phyloP scores from a whole-genome alignment of 2,888 invertebrate species.

The Euphydryas editha region DNA sequence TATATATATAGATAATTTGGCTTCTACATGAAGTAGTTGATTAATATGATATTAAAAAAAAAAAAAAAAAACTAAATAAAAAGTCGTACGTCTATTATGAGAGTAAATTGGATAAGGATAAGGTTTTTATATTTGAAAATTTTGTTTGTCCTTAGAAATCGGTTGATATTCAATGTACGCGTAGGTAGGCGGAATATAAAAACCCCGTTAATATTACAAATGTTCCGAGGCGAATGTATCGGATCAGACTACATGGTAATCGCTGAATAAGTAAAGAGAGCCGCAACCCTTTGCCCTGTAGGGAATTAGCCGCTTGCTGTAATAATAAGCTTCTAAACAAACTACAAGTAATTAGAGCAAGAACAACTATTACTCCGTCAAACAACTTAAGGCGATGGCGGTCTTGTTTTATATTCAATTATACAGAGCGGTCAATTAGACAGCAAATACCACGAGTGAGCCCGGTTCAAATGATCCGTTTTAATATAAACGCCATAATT shows the following conservation, averaged over 20 bases:
- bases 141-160: no score
- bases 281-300: slow-evolving; percentile 63
- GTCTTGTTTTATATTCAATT: slow-evolving; percentile 64
- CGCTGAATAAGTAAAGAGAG: slow-evolving; percentile 72
- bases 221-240: slow-evolving; percentile 59
- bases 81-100: no score
- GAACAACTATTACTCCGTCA: slow-evolving; percentile 73
- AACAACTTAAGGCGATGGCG: slow-evolving; percentile 67
- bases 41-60: no score
- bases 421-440: slow-evolving; percentile 58
- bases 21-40: no score
- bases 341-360: slow-evolving; percentile 78
- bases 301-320: slow-evolving; percentile 67
- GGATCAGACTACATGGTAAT: slow-evolving; percentile 54
- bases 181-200: background rate
- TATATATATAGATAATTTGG: no score
- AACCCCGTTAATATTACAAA: slow-evolving; percentile 42
- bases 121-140: no score
- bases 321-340: slow-evolving; percentile 77
- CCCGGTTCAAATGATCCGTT: slow-evolving; percentile 38
- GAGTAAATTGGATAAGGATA: no score
- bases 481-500: slow-evolving; percentile 35
- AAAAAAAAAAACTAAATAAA: no score
- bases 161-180: background rate
- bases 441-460: slow-evolving; percentile 37